These are phyloP conservation scores for Octomys mimax DNA, from an alignment of 2,797 vertebrate genomes.

Conservation along the genomic window DNA sequence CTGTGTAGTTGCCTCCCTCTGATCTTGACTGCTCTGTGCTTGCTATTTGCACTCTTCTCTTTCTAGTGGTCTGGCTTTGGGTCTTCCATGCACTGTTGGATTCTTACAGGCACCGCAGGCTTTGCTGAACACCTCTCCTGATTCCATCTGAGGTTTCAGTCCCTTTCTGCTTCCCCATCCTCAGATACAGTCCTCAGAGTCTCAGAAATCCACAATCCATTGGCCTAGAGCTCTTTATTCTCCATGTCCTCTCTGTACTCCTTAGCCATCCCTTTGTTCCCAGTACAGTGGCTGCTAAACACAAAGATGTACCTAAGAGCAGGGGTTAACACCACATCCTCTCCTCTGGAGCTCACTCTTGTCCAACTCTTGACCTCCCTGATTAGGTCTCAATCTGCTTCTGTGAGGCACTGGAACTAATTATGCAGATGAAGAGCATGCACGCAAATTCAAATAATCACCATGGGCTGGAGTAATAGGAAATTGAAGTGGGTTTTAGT, in stretches of 20 bases:
- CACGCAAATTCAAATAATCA: conserved; percentile 78
- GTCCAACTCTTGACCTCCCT: conserved; percentile 81
- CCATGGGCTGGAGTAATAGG: conserved; percentile 63
- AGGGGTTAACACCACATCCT: conserved; percentile 72
- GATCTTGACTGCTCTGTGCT: not conserved
- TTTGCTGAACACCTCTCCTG: not conserved
- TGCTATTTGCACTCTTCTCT: not conserved
- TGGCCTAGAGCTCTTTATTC: not conserved
- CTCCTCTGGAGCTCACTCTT: conserved; percentile 69
- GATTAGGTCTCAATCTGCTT: conserved; percentile 82
- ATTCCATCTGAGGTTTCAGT: not conserved
- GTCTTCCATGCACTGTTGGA: conserved; percentile 20
- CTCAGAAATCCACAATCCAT: not conserved
- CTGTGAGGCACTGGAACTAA: conserved; percentile 77
- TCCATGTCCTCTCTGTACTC: not conserved
- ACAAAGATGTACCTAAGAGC: conserved; percentile 66
- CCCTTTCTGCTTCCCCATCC: not conserved
- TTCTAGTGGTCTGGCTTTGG: conserved; percentile 35
- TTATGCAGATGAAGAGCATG: conserved; percentile 82
- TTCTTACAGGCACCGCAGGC: not conserved
- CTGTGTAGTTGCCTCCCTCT: not conserved
- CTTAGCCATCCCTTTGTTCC: conserved; percentile 56
- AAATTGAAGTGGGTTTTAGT: conserved; percentile 78
- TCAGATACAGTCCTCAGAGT: not conserved
- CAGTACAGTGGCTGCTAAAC: conserved; percentile 47